Evolutionary conservation across 2,797 vertebrate genomes (phyloP), one percentile per base, ranked within the genome.

Genomic region (Oreochromis mossambicus): DNA sequence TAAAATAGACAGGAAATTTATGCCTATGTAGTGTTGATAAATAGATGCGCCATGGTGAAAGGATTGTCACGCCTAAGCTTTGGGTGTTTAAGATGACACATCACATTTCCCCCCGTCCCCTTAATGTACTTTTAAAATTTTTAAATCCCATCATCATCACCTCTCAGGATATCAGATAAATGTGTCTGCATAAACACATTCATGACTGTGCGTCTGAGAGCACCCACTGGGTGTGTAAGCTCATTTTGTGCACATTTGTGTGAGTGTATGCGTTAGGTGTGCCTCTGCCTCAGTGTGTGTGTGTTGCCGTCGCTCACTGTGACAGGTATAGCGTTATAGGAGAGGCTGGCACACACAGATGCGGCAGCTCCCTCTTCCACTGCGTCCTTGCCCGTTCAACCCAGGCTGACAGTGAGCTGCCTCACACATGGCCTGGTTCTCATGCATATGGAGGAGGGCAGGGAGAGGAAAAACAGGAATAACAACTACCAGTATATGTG

Each of bases 361-460:
- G 77, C 76, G 10, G 85, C 81, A 82, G 77, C 82, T 86, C 87
- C 85, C 83, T 84, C 79, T 86, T 87, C 86, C 88, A 81, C 56
- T 1, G 86, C 75, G 92, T 95, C 95, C 96, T 96, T 96, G 95
- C 89, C 95, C 79, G 85, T 92, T 95, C 93, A 94, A 90, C 94
- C 94, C 93, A 83, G 83, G 89, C 94, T 96, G 96, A 94, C 95
- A 95, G 94, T 87, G 87, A 94, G 92, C 91, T 54, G 92, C 91
- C 91, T 93, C 93, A 92, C 93, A 94, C 93, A 93, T 88, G 89
- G 91, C 94, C 92, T 83, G 91, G 85, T 77, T 81, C 95, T 96
- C 94, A 96, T 96, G 91, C 95, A 96, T 96, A 96, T 96, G 94
- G 90, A 96, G 83, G 89, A 96, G 94, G 87, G 86, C 90, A 90